These are phyloP conservation scores for Drosophila merina DNA, from an alignment of 2,888 invertebrate species.

Conservation along the genomic window DNA sequence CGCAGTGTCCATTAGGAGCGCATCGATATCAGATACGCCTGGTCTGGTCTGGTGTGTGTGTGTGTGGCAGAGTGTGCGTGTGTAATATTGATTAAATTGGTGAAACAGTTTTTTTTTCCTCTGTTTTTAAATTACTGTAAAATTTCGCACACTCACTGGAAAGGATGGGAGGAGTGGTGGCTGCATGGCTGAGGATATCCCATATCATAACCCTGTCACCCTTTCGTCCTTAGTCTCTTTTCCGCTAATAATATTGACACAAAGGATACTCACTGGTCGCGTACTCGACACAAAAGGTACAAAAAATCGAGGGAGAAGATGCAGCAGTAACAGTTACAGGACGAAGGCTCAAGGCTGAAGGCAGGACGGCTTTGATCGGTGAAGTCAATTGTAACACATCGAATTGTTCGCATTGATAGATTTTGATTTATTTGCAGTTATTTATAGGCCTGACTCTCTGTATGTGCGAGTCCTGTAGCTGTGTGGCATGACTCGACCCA, in stretches of 20 bases:
- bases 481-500: constrained; percentile 33
- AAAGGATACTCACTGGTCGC: constrained; percentile 80
- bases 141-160: constrained; percentile 81
- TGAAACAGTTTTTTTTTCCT: constrained; percentile 59
- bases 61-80: constrained; percentile 46
- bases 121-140: constrained; percentile 82
- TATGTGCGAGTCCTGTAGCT: constrained; percentile 6
- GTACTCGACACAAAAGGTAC: constrained; percentile 81
- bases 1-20: constrained; percentile 73
- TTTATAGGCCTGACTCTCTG: constrained; percentile 79
- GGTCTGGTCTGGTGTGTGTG: constrained; percentile 16
- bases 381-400: constrained; percentile 84
- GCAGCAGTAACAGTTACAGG: constrained; percentile 42
- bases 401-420: constrained; percentile 83
- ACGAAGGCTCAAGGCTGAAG: constrained; percentile 24
- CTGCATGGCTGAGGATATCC: constrained; percentile 16
- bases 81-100: constrained; percentile 83
- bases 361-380: constrained; percentile 77
- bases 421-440: constrained; percentile 84
- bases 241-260: constrained; percentile 81
- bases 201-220: constrained; percentile 59
- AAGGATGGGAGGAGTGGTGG: constrained; percentile 7
- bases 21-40: constrained; percentile 72
- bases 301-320: constrained; percentile 44
- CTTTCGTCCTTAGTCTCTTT: constrained; percentile 48